Base-by-base conservation (phyloP, 1,140 invertebrate genomes). In the Drosophila seguyi region DNA sequence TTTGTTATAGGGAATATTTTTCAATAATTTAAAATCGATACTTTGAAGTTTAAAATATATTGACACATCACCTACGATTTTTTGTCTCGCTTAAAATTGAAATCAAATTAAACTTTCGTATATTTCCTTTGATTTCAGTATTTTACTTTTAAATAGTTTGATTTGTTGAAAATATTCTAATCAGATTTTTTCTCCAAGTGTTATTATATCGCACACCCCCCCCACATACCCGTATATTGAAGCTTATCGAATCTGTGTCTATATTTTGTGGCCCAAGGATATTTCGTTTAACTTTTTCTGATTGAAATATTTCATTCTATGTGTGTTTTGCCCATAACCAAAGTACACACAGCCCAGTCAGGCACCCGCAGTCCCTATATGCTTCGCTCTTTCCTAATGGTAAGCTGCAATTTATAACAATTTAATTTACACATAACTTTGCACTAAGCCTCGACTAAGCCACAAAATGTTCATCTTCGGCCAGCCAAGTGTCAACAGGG, bases 331-430 rank as follows among this genome's bases (percentile, higher is more conserved):
- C 27, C 48, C 39, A 39, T 44, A 68, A 25, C 71, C 31, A 59
- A 59, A 42, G 34, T 63, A 31, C 47, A 67, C 58, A 53, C 7
- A 39, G 38, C 3, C 31, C 7, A 6, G 3, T 1, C 36, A 16
- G 36, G 36, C 14, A 6, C n/a, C 27, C 42, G 16, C 22, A 16
- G 27, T 29, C 36, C 29, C 47, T 6, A 29, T 29, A 27, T 29
- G 29, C 25, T 29, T 5, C 47, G 10, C 45, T n/a, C 47, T 29
- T 1, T n/a, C 44, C 34, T 53, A 63, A 62, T 77, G 73, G 48
- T 85, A 66, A 73, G 63, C 82, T 86, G 75, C 72, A 83, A 77
- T 74, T 88, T 83, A 83, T 71, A 83, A 83, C 84, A 80, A 87
- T 87, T 88, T 87, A 73, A 87, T 87, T 87, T 87, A 56, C 76